A percentile compares a stretch with the other conserved stretches of the same genome.
These are phyloP conservation scores for Onychomys torridus DNA, from an alignment of 2,797 vertebrate species.

Conservation along the genomic window DNA sequence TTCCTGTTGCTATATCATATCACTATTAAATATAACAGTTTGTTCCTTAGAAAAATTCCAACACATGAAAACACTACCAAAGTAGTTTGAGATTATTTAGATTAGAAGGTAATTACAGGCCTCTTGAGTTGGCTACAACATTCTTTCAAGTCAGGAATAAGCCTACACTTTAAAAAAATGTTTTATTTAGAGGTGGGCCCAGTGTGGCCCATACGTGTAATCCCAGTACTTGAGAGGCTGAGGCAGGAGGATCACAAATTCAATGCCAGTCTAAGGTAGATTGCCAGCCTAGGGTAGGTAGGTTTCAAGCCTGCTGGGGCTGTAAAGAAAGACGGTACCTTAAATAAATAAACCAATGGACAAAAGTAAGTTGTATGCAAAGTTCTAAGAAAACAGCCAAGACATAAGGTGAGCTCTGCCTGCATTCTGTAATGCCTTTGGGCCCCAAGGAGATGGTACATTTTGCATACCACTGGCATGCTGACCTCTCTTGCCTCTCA, in stretches of 20 bases:
- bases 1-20: neutral
- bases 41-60: conserved; percentile 32
- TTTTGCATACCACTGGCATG: neutral
- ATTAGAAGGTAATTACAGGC: conserved; percentile 6
- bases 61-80: conserved; percentile 27
- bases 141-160: neutral
- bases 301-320: neutral
- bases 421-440: neutral
- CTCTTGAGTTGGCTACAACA: neutral
- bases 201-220: neutral
- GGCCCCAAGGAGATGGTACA: neutral
- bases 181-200: neutral
- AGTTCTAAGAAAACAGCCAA: neutral
- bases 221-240: neutral
- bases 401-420: neutral
- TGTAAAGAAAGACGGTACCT: neutral
- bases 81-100: conserved; percentile 34
- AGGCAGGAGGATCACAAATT: neutral
- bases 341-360: neutral
- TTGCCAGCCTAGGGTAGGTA: neutral
- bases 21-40: neutral
- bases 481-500: neutral
- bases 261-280: neutral
- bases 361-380: neutral
- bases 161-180: neutral